Conservation (phyloP, 2,113 vertebrate species). For the Hippopotamus amphibius region DNA sequence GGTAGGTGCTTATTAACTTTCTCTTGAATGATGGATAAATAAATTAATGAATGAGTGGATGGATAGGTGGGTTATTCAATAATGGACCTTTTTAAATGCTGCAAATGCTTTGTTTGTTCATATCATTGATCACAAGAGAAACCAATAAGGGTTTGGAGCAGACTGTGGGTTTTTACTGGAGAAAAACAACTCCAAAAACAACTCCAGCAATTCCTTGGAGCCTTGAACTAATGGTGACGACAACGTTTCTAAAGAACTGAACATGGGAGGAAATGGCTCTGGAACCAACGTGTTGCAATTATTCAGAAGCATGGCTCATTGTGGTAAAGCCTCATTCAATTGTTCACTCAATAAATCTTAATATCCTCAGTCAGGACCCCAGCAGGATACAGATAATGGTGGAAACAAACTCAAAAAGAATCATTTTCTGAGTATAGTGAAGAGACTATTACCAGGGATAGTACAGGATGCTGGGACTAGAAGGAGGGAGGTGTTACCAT, state of each 20-base stretch:
- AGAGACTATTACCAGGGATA: not conserved
- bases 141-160: not conserved
- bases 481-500: not conserved
- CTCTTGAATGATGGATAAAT: not conserved
- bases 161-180: not conserved
- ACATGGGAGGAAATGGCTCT: not conserved
- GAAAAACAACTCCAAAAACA: not conserved
- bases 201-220: not conserved
- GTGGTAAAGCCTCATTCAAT: not conserved
- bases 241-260: not conserved
- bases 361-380: not conserved
- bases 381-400: not conserved
- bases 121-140: not conserved
- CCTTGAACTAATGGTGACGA: not conserved
- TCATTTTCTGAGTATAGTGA: not conserved
- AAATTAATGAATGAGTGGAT: not conserved
- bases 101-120: not conserved
- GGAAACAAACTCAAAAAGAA: not conserved
- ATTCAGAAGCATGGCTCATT: not conserved
- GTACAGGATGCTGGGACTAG: not conserved
- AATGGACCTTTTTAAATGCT: not conserved
- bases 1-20: not conserved
- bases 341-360: not conserved
- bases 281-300: no score
- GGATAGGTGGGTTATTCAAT: not conserved